These are phyloP conservation scores for Leuciscus waleckii DNA, from an alignment of 2,797 vertebrate genomes.

Conservation along the genomic window DNA sequence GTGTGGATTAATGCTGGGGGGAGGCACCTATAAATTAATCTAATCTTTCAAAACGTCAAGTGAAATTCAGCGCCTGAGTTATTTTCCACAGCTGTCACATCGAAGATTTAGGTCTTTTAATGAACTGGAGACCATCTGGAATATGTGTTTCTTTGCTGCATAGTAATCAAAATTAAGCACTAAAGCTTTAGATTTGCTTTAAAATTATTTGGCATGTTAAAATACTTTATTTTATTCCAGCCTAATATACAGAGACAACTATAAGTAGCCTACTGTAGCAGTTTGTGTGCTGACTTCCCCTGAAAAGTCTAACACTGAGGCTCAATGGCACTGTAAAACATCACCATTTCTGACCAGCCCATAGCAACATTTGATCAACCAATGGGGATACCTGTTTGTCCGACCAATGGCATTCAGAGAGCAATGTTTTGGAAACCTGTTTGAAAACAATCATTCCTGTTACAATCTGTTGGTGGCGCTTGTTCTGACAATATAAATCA, in stretches of 20 bases:
- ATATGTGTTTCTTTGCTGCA: constrained; percentile 4
- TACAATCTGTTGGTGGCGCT: neutral
- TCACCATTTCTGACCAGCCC: neutral
- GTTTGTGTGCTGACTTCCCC: neutral
- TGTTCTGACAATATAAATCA: neutral
- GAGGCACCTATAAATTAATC: constrained; percentile 34
- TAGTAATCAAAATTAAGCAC: neutral
- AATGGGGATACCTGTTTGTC: neutral
- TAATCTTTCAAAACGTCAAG: constrained; percentile 37
- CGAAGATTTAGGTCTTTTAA: constrained; percentile 17
- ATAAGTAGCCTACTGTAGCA: neutral
- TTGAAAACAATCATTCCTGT: neutral
- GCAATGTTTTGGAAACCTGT: neutral
- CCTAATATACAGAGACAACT: neutral
- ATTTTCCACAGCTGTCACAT: constrained; percentile 9
- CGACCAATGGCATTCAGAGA: neutral
- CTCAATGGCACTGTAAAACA: neutral
- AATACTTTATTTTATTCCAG: neutral
- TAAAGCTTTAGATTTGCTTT: neutral
- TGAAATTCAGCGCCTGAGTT: constrained; percentile 8
- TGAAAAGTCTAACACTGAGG: neutral
- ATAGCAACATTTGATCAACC: neutral
- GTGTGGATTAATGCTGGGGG: constrained; percentile 47
- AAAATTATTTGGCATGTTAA: neutral
- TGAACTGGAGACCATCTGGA: constrained; percentile 24